Conservation (phyloP, 2,888 invertebrate genomes). For the Leptothorax acervorum region DNA sequence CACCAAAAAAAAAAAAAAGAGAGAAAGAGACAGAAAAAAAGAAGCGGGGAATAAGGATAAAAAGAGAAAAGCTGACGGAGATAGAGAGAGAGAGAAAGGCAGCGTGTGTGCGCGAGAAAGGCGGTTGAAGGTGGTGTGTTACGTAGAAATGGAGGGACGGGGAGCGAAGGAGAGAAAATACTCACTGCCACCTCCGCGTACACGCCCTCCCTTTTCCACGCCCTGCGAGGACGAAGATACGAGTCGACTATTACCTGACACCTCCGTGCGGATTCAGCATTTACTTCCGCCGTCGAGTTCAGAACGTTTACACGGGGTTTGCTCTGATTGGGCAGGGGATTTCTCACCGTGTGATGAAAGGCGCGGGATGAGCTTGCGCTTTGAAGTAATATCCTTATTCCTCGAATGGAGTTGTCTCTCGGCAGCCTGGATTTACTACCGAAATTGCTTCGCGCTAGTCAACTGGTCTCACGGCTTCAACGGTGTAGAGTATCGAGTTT, state of each 20-base stretch:
- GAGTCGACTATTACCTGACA: slow-evolving; percentile 59
- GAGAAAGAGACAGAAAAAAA: slow-evolving; percentile 26
- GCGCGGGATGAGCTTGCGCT: slow-evolving; percentile 50
- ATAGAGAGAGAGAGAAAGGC: slow-evolving; percentile 22
- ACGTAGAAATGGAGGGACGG: slow-evolving; percentile 17
- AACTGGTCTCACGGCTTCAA: slow-evolving; percentile 23
- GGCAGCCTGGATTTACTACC: slow-evolving; percentile 46
- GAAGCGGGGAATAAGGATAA: slow-evolving; percentile 18
- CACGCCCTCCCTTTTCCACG: slow-evolving; percentile 41
- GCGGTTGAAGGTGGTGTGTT: slow-evolving; percentile 30
- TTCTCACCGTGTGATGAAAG: slow-evolving; percentile 52
- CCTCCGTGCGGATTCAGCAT: slow-evolving; percentile 62
- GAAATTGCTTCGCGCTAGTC: slow-evolving; percentile 53
- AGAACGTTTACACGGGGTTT: slow-evolving; percentile 62
- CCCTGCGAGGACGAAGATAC: slow-evolving; percentile 58
- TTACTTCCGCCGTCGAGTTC: slow-evolving; percentile 59
- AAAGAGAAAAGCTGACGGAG: slow-evolving; percentile 7
- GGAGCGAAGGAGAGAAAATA: slow-evolving; percentile 9
- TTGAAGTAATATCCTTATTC: slow-evolving; percentile 57
- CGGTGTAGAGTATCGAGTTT: slow-evolving; percentile 1
- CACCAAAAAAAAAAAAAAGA: background rate
- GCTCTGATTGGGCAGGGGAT: slow-evolving; percentile 65
- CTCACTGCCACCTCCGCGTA: slow-evolving; percentile 40
- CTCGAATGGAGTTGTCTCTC: slow-evolving; percentile 50
- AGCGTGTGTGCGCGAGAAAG: slow-evolving; percentile 1